A percentile compares a stretch with the other conserved stretches of the same genome.
These are phyloP conservation scores for Lomographa bimaculata DNA, from an alignment of 2,888 invertebrate genomes.

Conservation along the genomic window DNA sequence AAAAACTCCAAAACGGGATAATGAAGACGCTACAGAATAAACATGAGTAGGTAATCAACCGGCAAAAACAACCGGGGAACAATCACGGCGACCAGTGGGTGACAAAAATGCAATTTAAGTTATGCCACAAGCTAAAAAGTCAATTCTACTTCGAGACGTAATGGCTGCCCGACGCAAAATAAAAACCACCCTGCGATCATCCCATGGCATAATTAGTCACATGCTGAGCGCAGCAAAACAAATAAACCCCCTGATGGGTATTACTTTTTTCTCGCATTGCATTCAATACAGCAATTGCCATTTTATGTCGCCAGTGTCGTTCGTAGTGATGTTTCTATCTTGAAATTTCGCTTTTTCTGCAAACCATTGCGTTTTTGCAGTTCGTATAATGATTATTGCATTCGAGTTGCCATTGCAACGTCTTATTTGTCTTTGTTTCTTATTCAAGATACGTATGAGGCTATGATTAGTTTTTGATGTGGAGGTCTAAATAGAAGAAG, in stretches of 20 bases:
- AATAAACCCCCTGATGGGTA: conserved; percentile 38
- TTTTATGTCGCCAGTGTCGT: conserved; percentile 57
- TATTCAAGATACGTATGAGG: conserved; percentile 8
- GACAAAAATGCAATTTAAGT: conserved; percentile 82
- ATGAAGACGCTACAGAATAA: conserved; percentile 73
- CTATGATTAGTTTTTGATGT: conserved; percentile 25
- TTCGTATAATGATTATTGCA: conserved; percentile 38
- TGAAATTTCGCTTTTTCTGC: conserved; percentile 35
- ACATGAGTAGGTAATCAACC: conserved; percentile 61
- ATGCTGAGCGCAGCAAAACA: conserved; percentile 58
- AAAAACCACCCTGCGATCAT: conserved; percentile 66
- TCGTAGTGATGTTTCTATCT: conserved; percentile 66
- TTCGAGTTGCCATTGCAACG: conserved; percentile 29
- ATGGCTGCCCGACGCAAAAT: conserved; percentile 43
- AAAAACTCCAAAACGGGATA: conserved; percentile 49
- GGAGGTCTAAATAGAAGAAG: conserved; percentile 11
- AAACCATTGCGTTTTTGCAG: conserved; percentile 37
- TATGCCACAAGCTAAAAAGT: conserved; percentile 67
- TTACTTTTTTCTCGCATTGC: conserved; percentile 47
- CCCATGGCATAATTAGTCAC: conserved; percentile 74
- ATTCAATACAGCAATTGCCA: conserved; percentile 54
- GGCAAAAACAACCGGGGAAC: conserved; percentile 53
- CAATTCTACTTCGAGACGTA: conserved; percentile 59
- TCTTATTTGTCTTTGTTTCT: conserved; percentile 27
- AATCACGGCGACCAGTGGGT: conserved; percentile 61